These are phyloP conservation scores for Epinephelus moara DNA, from an alignment of 2,113 vertebrate species.

Conservation along the genomic window DNA sequence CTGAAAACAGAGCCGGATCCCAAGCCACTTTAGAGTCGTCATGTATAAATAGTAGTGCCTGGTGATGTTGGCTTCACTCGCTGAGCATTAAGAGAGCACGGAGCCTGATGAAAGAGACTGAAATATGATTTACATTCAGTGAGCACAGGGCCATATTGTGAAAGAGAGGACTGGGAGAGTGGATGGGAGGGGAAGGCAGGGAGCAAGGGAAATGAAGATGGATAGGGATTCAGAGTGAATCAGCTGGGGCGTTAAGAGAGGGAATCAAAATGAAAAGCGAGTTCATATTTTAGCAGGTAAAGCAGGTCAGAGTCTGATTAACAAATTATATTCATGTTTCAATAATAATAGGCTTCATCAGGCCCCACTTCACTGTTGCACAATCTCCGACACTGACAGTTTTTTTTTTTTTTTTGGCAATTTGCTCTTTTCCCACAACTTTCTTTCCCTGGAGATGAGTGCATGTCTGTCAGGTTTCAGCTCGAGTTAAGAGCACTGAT, in stretches of 20 bases:
- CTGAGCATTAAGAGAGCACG: conserved; percentile 51
- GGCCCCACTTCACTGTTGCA: conserved; percentile 14
- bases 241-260: conserved; percentile 11
- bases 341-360: conserved; percentile 54
- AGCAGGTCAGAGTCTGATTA: conserved; percentile 61
- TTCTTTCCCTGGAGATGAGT: conserved; percentile 12
- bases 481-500: conserved; percentile 15
- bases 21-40: conserved; percentile 45
- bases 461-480: conserved; percentile 29
- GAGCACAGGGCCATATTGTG: conserved; percentile 47
- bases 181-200: conserved; percentile 26
- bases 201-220: conserved; percentile 48
- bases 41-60: conserved; percentile 74
- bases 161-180: conserved; percentile 30
- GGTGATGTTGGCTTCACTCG: conserved; percentile 58
- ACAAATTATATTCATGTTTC: conserved; percentile 67
- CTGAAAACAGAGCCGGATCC: conserved; percentile 69
- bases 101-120: conserved; percentile 81
- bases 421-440: conserved; percentile 1
- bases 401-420: background rate
- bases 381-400: background rate
- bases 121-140: conserved; percentile 78
- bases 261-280: conserved; percentile 33
- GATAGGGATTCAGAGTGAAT: conserved; percentile 40
- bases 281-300: conserved; percentile 55